Base-by-base conservation (phyloP, 2,888 invertebrate genomes). In the Mylabris sibirica region DNA sequence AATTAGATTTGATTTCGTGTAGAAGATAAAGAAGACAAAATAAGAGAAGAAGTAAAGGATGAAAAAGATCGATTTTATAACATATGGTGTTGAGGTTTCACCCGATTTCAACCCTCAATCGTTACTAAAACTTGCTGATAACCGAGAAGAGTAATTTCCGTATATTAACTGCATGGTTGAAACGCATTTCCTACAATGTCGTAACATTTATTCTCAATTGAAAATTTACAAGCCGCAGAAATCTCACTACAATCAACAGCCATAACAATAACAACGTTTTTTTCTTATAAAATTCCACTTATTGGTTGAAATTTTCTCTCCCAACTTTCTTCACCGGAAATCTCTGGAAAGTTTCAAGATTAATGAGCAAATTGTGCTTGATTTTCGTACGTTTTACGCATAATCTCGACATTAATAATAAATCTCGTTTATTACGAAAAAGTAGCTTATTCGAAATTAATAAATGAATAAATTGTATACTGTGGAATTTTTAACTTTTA, bases 121-220 rank as follows among this genome's bases (percentile, higher is more conserved):
- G 49, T 49, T 49, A 20, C 49, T 44, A 9, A 20, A 49, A 20
- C 20, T 44, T 49, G 49, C 8, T 20, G 49, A 49, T 49, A 49
- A 49, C 49, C 49, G 49, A 49, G 49, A 49, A 49, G 49, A 20
- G 49, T 20, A 49, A 49, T 49, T 49, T 49, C 17, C 49, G 20
- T 49, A 49, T 20, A 49, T 20, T 49, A 49, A 49, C 49, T 17
- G 20, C 8, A 49, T 20, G 20, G 20, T 49, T 49, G 20, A 20
- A 49, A 49, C 9, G 11, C 6, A 49, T 49, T 49, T 49, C 49
- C 20, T 5, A 49, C 20, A 49, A 49, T 20, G 20, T 49, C 9
- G 9, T 8, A 3, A 20, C 20, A 49, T 20, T 20, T 49, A 49
- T 20, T 20, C 2, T 9, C 17, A 49, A 49, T 49, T 44, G 44